Base-by-base conservation (phyloP, 2,888 invertebrate species). In the Cyclophora albipunctata region DNA sequence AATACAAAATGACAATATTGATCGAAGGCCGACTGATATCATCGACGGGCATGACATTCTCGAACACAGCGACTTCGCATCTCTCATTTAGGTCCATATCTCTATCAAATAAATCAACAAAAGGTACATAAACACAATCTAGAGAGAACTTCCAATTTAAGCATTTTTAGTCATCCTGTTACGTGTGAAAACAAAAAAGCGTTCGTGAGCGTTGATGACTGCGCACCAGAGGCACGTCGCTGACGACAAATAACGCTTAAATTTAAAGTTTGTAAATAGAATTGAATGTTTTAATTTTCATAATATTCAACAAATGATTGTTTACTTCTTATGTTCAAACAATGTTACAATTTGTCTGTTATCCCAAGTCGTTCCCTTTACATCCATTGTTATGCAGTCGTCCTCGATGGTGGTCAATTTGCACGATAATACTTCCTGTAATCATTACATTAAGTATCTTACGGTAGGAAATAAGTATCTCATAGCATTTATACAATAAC, bases 1-100 rank as follows among this genome's bases (percentile, higher is more conserved):
- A 89, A 55, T 91, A 78, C 3, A 90, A 66, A 3, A 92, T 63
- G 7, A 85, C 69, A 52, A 92, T 83, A 3, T 68, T 69, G 7
- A 85, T 73, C 34, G 65, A 50, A n/a, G 70, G 72, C 45, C 73
- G 54, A 34, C 63, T 2, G 20, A 20, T 20, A 20, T 20, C 20
- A 1, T 20, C 20, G 20, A 20, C 20, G 20, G 20, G 20, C 20
- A 20, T 20, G 20, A 20, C 20, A 20, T 20, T 20, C 20, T 20
- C 20, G 20, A 20, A 20, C 20, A 20, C 20, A 20, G 20, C 20
- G 4, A 66, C 54, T 54, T 84, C 80, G 42, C 56, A 60, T 59
- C 86, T 75, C 64, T 85, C 78, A 53, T 81, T 75, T 2, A 84
- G 51, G 49, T 68, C 64, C 5, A 65, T 60, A 34, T 78, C 76